Evolutionary conservation across 2,797 vertebrate genomes (phyloP).

Genomic region (Bradypodion ventrale): DNA sequence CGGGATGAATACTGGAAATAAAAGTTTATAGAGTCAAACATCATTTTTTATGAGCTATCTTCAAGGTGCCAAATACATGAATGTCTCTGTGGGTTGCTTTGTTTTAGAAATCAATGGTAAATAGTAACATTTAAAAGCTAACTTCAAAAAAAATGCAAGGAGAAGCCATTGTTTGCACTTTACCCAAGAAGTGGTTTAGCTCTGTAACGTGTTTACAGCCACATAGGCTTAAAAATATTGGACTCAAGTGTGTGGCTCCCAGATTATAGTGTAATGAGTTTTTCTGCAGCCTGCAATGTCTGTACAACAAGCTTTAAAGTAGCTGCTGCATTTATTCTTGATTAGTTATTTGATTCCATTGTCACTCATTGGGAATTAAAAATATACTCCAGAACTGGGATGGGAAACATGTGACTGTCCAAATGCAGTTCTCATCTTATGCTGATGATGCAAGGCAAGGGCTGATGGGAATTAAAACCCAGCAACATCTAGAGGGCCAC

Average conservation of each 20-base stretch:
- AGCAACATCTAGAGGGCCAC: not conserved
- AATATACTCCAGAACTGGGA: not conserved
- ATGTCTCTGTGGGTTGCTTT: not conserved
- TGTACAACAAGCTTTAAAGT: not conserved
- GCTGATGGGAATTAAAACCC: not conserved
- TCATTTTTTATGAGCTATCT: constrained; percentile 10
- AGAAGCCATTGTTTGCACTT: not conserved
- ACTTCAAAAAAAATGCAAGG: not conserved
- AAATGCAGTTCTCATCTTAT: not conserved
- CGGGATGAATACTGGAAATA: constrained; percentile 8
- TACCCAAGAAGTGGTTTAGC: not conserved
- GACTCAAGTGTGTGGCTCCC: not conserved
- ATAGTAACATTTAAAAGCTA: not conserved
- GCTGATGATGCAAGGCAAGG: not conserved
- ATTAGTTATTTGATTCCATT: not conserved
- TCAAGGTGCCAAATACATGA: constrained; percentile 6
- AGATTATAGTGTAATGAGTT: not conserved
- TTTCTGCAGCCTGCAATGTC: not conserved
- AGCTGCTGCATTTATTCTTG: not conserved
- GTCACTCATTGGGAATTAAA: not conserved
- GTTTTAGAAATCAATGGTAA: not conserved
- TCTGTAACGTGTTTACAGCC: too few relatives aligned
- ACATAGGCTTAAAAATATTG: not conserved
- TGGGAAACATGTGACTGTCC: not conserved
- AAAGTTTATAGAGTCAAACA: constrained; percentile 12